Base-by-base conservation (phyloP, 2,113 vertebrate species). In the Shinisaurus crocodilurus region DNA sequence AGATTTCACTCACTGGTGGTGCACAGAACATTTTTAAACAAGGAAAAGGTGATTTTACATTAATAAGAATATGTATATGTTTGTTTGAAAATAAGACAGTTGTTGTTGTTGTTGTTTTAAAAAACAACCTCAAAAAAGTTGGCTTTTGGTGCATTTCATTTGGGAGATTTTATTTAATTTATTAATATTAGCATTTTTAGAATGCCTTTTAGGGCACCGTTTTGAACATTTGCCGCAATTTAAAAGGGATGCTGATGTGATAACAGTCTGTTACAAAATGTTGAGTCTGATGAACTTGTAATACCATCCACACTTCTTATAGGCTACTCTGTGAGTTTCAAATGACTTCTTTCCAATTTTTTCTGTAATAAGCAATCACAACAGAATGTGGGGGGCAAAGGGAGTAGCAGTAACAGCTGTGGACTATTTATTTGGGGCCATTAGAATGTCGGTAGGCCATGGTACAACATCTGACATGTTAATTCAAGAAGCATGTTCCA, bases 401-500 rank as follows among this genome's bases (percentile, higher is more conserved):
- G 1, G 8, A n/a, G 45, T 43, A 83, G 5, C n/a, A 65, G 60
- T 83, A 65, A 65, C n/a, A 83, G 34, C 82, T 27, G 57, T 25
- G 15, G 54, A 63, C 34, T 63, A 63, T 82, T 82, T 37, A 45
- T 77, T 6, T 69, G 23, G 18, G 1, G 37, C 25, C 27, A 60
- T 77, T 27, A 85, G 43, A 69, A 63, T 23, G 20, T 40, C 40
- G 34, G 40, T 43, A 40, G 57, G 60, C 37, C 37, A 40, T 27
- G 40, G 9, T 65, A 65, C 60, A 83, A 40, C 43, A 43, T 5
- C 5, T 48, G 75, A 13, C 75, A n/a, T 1, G 65, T 45, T 65
- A n/a, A 79, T 88, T 88, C 40, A 60, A 23, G 37, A 45, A 82
- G 43, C 37, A 88, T 48, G 88, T 70, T 7, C 90, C 82, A 87